Conservation (phyloP, 2,113 vertebrate species). For the Paradisaea rubra region DNA sequence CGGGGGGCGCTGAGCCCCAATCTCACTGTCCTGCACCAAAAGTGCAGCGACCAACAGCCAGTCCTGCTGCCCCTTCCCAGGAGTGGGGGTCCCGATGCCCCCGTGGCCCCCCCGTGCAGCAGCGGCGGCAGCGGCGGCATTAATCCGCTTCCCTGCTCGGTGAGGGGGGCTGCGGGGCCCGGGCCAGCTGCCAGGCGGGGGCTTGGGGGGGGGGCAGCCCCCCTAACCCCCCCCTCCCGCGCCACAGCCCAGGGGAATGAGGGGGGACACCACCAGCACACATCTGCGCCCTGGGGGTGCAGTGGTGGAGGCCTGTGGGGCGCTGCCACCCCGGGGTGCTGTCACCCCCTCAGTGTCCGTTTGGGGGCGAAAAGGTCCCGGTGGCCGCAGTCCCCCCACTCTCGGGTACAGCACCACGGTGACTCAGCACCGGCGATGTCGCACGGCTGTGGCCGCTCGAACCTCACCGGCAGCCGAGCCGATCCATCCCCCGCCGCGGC, state of each 20-base stretch:
- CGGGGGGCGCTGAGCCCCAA: fast-evolving
- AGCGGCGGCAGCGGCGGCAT: background rate
- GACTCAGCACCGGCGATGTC: slow-evolving; percentile 1
- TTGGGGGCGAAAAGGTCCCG: background rate
- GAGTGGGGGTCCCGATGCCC: background rate
- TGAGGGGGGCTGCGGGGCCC: background rate
- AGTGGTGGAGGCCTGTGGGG: fast-evolving
- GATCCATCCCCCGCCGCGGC: fast-evolving
- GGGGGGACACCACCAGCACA: background rate
- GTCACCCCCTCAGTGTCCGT: too few relatives aligned
- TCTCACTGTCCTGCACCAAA: fast-evolving
- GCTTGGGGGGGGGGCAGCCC: background rate
- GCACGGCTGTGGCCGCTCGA: background rate
- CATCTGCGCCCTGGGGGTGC: background rate
- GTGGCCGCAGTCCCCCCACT: background rate
- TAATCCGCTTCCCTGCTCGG: background rate
- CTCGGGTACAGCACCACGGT: background rate
- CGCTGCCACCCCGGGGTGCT: background rate
- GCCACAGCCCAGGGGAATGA: background rate
- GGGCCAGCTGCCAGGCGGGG: background rate
- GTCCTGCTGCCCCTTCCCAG: background rate
- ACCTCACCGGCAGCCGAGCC: background rate
- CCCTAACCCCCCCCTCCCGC: background rate
- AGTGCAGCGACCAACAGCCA: fast-evolving
- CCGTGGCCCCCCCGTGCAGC: background rate